Evolutionary conservation across 2,888 invertebrate genomes (phyloP).

Genomic region (Tachina fera): DNA sequence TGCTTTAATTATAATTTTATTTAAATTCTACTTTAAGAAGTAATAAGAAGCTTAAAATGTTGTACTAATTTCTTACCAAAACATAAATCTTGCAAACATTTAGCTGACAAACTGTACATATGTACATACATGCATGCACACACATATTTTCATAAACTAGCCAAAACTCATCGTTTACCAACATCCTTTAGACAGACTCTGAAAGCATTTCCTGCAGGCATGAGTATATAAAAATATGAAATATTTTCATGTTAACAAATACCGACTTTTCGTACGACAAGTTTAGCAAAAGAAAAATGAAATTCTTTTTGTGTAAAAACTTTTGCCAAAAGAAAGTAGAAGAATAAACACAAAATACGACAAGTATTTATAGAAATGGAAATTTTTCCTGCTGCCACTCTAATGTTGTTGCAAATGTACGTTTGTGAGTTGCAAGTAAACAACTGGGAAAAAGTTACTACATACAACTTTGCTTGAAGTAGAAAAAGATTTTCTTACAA

Average conservation of each 20-base stretch:
- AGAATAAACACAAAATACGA: conserved; percentile 17
- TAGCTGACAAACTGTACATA: background rate
- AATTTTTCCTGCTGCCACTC: conserved; percentile 33
- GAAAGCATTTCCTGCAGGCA: conserved; percentile 20
- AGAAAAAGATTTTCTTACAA: conserved; percentile 32
- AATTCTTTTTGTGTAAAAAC: conserved; percentile 36
- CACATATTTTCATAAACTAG: background rate
- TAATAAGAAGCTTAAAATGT: too few species aligned
- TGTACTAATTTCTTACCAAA: too few species aligned
- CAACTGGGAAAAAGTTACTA: conserved; percentile 53
- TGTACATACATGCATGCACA: too few species aligned
- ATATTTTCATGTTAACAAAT: conserved; percentile 69
- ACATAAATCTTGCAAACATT: background rate
- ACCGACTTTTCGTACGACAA: conserved; percentile 50
- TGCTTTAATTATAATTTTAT: too few species aligned
- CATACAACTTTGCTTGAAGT: conserved; percentile 25
- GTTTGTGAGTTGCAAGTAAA: conserved; percentile 47
- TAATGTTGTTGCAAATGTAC: conserved; percentile 7
- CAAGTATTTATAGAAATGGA: conserved; percentile 57
- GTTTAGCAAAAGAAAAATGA: conserved; percentile 45
- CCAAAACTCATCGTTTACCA: background rate
- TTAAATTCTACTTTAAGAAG: too few species aligned
- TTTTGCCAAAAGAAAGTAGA: background rate
- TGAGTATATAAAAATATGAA: conserved; percentile 60
- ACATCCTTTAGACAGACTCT: background rate